Percentiles rank a stretch among this genome's conserved stretches.
Conservation (phyloP, 2,113 vertebrate genomes). For the Alethe castanea region DNA sequence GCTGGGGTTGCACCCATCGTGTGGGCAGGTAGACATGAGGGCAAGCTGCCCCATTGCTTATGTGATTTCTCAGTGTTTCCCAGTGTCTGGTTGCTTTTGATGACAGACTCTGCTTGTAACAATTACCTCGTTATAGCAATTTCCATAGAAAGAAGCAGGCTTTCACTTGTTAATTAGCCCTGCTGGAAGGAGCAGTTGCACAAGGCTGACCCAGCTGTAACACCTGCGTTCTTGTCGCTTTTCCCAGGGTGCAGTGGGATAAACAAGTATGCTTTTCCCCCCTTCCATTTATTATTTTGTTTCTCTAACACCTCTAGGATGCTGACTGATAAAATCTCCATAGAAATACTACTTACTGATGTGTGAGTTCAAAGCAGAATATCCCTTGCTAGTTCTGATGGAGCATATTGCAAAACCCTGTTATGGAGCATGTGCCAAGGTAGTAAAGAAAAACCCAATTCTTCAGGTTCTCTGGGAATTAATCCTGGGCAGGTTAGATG, state of each 20-base stretch:
- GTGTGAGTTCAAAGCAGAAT: not conserved
- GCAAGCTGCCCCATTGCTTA: not conserved
- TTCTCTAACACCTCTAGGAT: not conserved
- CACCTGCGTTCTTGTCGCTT: not conserved
- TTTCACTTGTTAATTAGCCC: not conserved
- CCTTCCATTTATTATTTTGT: not conserved
- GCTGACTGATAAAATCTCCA: not conserved
- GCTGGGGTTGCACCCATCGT: rapidly evolving
- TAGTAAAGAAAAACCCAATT: not conserved
- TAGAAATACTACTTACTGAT: not conserved
- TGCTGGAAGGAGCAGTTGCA: not conserved
- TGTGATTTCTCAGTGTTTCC: not conserved
- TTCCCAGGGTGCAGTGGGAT: not conserved
- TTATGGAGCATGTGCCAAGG: not conserved
- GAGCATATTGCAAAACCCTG: not conserved
- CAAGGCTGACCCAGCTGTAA: not conserved
- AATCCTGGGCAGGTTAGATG: not conserved
- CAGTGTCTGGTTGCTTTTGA: not conserved
- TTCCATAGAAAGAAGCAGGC: not conserved
- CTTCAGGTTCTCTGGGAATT: not conserved
- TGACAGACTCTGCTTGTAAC: not conserved
- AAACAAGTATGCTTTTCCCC: not conserved
- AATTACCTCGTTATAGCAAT: not conserved
- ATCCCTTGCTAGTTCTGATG: not conserved
- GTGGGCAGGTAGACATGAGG: not conserved